Base-by-base conservation (phyloP, 2,797 vertebrate genomes). In the Balearica regulorum region DNA sequence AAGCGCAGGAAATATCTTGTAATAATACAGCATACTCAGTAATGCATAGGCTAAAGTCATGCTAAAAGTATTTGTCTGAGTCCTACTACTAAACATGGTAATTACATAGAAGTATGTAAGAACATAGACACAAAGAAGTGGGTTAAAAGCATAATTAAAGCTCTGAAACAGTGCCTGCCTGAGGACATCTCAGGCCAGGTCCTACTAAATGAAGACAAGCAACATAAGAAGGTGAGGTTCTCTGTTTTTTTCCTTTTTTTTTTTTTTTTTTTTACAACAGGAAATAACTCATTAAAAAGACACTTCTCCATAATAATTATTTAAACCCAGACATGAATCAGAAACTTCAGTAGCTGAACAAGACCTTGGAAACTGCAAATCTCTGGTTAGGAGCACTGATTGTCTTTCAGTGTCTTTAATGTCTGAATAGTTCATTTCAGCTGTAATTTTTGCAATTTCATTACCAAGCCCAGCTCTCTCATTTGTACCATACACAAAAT, bases 71-170 rank as follows among this genome's bases (percentile, higher is more conserved):
- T 98, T 97, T 94, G 93, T 96, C 95, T 97, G 90, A 96, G 97
- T 96, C 94, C 93, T 95, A 95, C 95, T 94, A 92, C 95, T 96
- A 96, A 97, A 97, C 92, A 88, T 95, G 70, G 82, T 98, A 98
- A 98, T 98, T 98, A 98, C 87, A 97, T 37, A 94, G 84, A 95
- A 96, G 95, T 88, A 96, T 96, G 97, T 96, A 97, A 96, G 95
- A 98, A 96, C 82, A 93, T 41, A 98, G 97, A 97, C 97, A 98
- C 96, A 97, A 98, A 98, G 95, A 96, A 97, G 78, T 85, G 71
- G 94, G 94, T 88, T 98, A 96, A 98, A 98, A 98, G 95, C 90
- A 79, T 98, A 98, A 98, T 98, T 98, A 98, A 86, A 96, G 96
- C 96, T 97, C 95, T 96, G 93, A 97, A 97, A 96, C 68, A 94